Evolutionary conservation across 2,888 invertebrate species (phyloP).

Genomic region (Cheilosia grossa): DNA sequence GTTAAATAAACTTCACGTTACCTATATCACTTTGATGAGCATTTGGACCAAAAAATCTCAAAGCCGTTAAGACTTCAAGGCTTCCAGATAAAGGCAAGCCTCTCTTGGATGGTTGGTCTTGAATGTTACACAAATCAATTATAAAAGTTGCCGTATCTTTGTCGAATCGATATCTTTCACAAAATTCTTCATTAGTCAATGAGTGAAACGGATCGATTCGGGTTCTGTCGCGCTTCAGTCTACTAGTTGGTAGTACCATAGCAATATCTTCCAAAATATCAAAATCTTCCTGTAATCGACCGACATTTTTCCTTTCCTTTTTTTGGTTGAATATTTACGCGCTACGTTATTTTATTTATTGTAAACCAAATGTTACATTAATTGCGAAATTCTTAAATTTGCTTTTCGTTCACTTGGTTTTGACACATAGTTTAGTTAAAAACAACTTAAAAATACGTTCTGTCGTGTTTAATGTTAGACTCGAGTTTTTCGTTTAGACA

Average conservation of each 20-base stretch:
- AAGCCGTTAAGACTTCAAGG: not conserved
- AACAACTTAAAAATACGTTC: too few species aligned
- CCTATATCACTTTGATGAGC: not conserved
- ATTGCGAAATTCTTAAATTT: too few species aligned
- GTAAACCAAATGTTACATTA: too few species aligned
- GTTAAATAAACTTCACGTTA: too few species aligned
- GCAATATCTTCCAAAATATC: not conserved
- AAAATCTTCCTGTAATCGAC: not conserved
- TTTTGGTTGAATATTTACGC: not conserved
- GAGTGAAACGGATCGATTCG: not conserved
- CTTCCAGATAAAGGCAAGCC: conserved; percentile 1
- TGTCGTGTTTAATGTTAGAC: too few species aligned
- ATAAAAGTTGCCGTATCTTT: conserved; percentile 3
- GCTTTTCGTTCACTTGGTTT: too few species aligned
- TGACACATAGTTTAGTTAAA: too few species aligned
- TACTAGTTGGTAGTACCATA: too few species aligned
- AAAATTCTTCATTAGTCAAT: not conserved
- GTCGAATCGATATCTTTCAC: not conserved
- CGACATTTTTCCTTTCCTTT: not conserved
- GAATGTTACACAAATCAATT: not conserved
- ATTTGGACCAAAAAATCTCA: conserved; percentile 8
- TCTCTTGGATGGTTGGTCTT: not conserved
- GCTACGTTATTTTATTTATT: too few species aligned
- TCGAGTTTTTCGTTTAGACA: too few species aligned
- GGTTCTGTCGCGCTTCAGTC: too few species aligned